Conservation (phyloP, 2,797 vertebrate genomes). For the Threskiornis aethiopicus region DNA sequence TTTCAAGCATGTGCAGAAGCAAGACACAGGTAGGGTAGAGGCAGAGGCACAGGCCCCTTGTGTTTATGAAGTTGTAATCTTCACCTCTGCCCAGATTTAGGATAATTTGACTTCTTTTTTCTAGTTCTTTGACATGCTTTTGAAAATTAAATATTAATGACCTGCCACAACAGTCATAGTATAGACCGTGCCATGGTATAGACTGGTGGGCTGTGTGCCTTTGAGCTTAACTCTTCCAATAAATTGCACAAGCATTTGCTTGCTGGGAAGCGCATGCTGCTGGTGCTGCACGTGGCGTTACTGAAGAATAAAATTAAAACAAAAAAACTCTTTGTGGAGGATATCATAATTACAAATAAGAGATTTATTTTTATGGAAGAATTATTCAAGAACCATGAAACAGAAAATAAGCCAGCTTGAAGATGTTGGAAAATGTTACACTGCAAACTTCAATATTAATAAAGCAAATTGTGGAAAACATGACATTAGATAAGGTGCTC, state of each 20-base stretch:
- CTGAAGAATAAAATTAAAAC: neutral
- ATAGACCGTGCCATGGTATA: neutral
- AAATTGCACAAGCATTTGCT: neutral
- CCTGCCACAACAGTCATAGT: neutral
- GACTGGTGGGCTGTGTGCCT: neutral
- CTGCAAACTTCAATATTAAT: neutral
- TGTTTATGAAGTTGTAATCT: neutral
- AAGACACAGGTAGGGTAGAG: neutral
- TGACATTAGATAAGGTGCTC: neutral
- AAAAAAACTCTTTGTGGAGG: neutral
- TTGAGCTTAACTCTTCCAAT: neutral
- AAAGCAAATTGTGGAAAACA: neutral
- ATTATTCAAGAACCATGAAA: neutral
- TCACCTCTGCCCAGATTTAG: neutral
- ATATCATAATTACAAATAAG: neutral
- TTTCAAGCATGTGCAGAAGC: neutral
- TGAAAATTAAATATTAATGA: neutral
- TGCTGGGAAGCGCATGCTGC: neutral
- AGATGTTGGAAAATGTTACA: neutral
- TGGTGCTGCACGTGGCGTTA: neutral
- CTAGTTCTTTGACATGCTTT: neutral
- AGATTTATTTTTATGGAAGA: constrained; percentile 51
- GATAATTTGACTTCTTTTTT: neutral
- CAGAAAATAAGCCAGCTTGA: neutral
- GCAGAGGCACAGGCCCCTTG: neutral